These are phyloP conservation scores for Mormyrus hasselquistii DNA, from an alignment of 2,797 vertebrate species.

Conservation along the genomic window DNA sequence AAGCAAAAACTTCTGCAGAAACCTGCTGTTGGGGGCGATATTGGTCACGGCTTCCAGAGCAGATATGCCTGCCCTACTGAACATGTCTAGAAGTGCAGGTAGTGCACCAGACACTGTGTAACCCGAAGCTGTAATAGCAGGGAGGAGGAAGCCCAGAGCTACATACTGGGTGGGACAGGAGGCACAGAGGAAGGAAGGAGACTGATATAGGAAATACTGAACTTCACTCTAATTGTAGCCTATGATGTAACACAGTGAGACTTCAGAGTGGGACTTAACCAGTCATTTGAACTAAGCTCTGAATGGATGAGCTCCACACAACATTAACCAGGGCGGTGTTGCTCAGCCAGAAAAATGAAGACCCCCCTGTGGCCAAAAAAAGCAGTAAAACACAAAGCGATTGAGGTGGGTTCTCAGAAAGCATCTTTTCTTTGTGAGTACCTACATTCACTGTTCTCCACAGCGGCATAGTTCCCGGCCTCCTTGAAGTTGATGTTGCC, in stretches of 20 bases:
- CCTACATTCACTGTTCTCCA: conserved; percentile 97
- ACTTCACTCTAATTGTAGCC: conserved; percentile 51
- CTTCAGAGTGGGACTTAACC: conserved; percentile 40
- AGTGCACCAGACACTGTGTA: not conserved
- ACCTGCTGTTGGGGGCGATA: not conserved
- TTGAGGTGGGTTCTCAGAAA: not conserved
- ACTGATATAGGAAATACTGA: conserved; percentile 38
- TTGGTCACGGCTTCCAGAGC: not conserved
- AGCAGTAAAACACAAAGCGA: not conserved
- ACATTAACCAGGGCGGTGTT: not conserved
- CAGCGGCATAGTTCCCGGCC: conserved; percentile 91
- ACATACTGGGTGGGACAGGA: not conserved
- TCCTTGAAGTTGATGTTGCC: conserved; percentile 96
- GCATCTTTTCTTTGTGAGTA: conserved; percentile 32
- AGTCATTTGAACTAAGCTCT: conserved; percentile 42
- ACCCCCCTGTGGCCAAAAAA: not conserved
- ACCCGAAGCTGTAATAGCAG: not conserved
- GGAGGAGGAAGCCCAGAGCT: conserved; percentile 26
- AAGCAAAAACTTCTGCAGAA: not conserved
- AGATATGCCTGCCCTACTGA: not conserved
- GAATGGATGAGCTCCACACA: conserved; percentile 12
- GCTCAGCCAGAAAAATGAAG: not conserved
- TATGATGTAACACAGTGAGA: conserved; percentile 44
- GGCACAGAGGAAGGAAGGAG: conserved; percentile 18
- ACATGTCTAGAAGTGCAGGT: not conserved